Conservation (phyloP, 2,888 invertebrate genomes). For the Chymomyza amoena region DNA sequence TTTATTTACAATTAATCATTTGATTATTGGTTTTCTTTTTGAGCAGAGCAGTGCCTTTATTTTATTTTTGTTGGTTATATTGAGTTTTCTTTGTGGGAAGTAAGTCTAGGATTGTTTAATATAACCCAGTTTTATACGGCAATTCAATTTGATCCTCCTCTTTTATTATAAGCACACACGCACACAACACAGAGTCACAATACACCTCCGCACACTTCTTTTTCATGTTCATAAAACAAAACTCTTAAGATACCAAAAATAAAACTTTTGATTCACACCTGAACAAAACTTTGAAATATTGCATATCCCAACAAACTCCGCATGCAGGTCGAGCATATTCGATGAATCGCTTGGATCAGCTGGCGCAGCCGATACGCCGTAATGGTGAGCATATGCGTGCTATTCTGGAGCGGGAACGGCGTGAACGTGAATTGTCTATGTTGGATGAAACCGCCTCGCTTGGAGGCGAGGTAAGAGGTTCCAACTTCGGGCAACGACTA, state of each 20-base stretch:
- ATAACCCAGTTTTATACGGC: not conserved
- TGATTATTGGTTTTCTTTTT: not conserved
- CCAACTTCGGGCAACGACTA: not conserved
- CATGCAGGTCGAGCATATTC: slow-evolving; percentile 91
- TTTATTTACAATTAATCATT: not conserved
- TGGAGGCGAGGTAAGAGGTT: slow-evolving; percentile 42
- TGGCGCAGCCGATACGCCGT: slow-evolving; percentile 85
- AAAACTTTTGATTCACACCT: slow-evolving; percentile 50
- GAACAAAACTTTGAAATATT: slow-evolving; percentile 32
- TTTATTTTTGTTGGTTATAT: not conserved
- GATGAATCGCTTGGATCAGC: slow-evolving; percentile 94
- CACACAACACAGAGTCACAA: not conserved
- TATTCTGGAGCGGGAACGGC: slow-evolving; percentile 77
- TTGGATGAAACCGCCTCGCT: slow-evolving; percentile 76
- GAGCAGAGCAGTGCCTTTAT: not conserved
- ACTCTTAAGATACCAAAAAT: not conserved
- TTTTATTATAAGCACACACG: not conserved
- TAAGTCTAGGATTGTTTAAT: not conserved
- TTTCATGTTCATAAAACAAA: not conserved
- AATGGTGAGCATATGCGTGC: slow-evolving; percentile 79
- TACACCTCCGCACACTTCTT: not conserved
- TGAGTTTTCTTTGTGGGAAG: not conserved
- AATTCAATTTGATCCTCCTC: not conserved
- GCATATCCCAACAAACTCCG: not conserved
- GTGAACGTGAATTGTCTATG: slow-evolving; percentile 76